phyloP scores from a whole-genome alignment of 2,797 vertebrate genomes.

The Mastacembelus armatus region DNA sequence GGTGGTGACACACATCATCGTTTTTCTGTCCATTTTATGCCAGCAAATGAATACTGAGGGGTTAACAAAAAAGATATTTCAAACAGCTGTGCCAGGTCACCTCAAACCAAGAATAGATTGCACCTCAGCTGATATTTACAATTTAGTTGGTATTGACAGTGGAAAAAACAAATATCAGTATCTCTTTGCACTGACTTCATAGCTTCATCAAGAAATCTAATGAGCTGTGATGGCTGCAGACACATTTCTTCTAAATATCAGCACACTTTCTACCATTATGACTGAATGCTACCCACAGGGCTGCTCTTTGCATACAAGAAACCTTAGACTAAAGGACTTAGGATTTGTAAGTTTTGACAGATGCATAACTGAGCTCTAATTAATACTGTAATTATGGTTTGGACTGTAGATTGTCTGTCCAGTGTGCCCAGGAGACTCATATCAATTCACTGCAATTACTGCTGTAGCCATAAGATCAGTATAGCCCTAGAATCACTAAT shows the following conservation, averaged over 20 bases:
- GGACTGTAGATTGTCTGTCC: too few relatives aligned
- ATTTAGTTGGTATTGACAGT: not conserved
- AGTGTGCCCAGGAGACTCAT: not conserved
- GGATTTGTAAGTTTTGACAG: conserved; percentile 8
- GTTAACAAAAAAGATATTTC: conserved; percentile 15
- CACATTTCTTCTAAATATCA: conserved; percentile 13
- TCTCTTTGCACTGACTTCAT: conserved; percentile 12
- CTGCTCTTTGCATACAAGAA: not conserved
- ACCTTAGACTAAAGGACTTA: not conserved
- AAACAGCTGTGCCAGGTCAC: conserved; percentile 9
- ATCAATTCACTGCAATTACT: not conserved
- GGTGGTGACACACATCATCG: not conserved
- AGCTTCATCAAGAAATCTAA: conserved; percentile 35
- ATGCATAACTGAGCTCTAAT: not conserved
- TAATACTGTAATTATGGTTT: too few relatives aligned
- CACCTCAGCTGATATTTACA: conserved; percentile 23
- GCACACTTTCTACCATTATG: not conserved
- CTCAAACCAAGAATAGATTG: conserved; percentile 1
- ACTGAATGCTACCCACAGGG: conserved; percentile 8
- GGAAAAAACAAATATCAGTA: conserved; percentile 2
- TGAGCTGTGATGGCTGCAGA: conserved; percentile 25
- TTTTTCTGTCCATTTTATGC: not conserved
- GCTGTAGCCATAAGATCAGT: not conserved
- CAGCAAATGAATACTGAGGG: not conserved
- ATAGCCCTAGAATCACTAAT: not conserved